Base-by-base conservation (phyloP, 2,113 vertebrate genomes). In the Lepus timidus region DNA sequence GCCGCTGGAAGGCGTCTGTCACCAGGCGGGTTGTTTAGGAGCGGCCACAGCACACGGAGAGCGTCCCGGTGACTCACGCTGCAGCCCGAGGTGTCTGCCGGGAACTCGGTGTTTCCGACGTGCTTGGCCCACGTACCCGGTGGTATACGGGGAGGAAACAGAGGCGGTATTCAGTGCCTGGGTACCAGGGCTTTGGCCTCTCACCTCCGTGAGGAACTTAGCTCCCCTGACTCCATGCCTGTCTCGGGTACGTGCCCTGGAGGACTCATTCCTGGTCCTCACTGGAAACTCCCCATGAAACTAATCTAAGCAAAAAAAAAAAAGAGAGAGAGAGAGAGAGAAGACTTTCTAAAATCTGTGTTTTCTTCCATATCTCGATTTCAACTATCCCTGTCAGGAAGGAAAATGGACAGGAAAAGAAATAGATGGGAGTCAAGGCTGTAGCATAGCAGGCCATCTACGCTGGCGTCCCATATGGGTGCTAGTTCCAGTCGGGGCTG, bases 81-180 rank as follows among this genome's bases (percentile, higher is more conserved):
- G 70, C 9, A 51, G 64, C 29, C 1, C 1, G 33, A 71, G 86
- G 44, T 3, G 25, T 49, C 71, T 62, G 73, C 71, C 76, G 2
- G 0, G 76, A 81, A 44, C 2, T 12, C 2, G 9, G 25, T 36
- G 55, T 67, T 75, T 74, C 68, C 62, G 25, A 8, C 14, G 1
- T 17, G 20, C 71, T 11, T 19, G 49, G 85, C 92, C 93, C 67
- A 31, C 71, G n/a, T 0, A 9, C 85, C 68, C 36, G 61, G 9
- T 3, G 44, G 81, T 33, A 25, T 2, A 85, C 75, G 20, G 67
- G 0, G 29, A 80, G 29, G 86, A 25, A 82, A 87, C 88, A 86
- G 52, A 85, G 4, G 31, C 6, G 67, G 31, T 4, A 81, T 90
- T 95, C 92, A 93, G 81, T 36, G 31, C 84, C 78, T 52, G 85